phyloP scores from a whole-genome alignment of 1,140 invertebrate genomes.

The Neodiprion lecontei region DNA sequence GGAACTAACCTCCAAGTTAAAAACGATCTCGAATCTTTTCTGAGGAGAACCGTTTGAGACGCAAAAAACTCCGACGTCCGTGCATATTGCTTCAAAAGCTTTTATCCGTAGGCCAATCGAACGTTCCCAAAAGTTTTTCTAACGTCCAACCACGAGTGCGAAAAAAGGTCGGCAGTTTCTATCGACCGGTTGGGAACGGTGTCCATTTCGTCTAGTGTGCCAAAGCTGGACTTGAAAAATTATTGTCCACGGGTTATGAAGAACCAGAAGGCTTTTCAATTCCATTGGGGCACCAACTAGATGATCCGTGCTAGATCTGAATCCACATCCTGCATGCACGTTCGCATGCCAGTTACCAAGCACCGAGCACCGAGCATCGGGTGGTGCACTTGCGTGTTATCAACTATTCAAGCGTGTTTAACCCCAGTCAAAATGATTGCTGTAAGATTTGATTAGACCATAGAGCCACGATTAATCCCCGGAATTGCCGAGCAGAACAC shows the following conservation, averaged over 20 bases:
- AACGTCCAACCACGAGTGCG: no score
- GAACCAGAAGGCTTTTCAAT: no score
- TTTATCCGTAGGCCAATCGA: no score
- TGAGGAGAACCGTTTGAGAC: background rate
- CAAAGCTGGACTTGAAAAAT: no score
- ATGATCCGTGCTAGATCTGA: background rate
- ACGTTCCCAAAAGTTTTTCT: no score
- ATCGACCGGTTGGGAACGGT: no score
- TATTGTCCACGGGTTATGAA: no score
- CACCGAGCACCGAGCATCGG: no score
- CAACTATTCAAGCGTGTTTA: conserved; percentile 1
- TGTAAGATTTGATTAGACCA: conserved; percentile 4
- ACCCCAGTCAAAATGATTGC: background rate
- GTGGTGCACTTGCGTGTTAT: background rate
- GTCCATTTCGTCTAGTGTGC: no score
- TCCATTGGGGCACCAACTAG: background rate
- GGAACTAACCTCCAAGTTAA: background rate
- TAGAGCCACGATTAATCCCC: background rate
- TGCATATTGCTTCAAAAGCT: background rate
- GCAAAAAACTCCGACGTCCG: background rate
- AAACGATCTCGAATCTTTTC: background rate
- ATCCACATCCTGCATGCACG: background rate
- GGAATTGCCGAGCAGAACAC: background rate
- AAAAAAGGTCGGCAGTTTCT: no score
- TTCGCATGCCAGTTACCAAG: background rate